Evolutionary conservation across 2,888 invertebrate genomes (phyloP).

Genomic region (Slavum lentiscoides): DNA sequence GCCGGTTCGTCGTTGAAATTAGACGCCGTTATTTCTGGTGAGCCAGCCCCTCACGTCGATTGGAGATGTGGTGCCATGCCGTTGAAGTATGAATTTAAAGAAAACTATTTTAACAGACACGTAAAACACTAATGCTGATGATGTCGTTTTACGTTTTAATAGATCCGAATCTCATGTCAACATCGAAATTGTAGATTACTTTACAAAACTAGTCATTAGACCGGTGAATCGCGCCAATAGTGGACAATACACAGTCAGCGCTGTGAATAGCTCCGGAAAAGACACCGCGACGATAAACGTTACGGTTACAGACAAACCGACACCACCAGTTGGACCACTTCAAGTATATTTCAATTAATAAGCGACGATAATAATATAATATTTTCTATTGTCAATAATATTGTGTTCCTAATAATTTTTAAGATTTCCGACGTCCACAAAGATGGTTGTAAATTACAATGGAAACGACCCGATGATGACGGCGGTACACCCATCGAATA

Average conservation of each 20-base stretch:
- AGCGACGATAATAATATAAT: too few relatives aligned
- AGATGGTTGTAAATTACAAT: constrained; percentile 90
- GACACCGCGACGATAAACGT: constrained; percentile 82
- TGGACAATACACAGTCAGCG: constrained; percentile 84
- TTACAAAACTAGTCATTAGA: constrained; percentile 81
- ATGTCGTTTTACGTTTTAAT: constrained; percentile 14
- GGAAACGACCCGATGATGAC: constrained; percentile 94
- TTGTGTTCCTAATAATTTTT: not conserved
- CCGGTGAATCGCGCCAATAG: constrained; percentile 80
- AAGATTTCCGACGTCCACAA: constrained; percentile 80
- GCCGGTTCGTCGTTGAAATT: constrained; percentile 91
- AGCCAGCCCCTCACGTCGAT: constrained; percentile 90
- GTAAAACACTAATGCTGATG: not conserved
- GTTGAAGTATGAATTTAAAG: constrained; percentile 63
- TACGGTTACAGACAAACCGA: constrained; percentile 83
- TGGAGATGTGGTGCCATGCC: constrained; percentile 88
- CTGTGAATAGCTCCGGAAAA: constrained; percentile 84
- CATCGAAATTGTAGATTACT: constrained; percentile 84
- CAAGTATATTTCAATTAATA: constrained; percentile 63
- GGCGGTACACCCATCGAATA: constrained; percentile 93
- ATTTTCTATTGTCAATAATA: not conserved
- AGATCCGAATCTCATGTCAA: constrained; percentile 68
- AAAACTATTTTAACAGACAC: too few relatives aligned
- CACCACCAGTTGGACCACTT: constrained; percentile 85
- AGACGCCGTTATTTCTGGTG: constrained; percentile 90